Evolutionary conservation across 2,113 vertebrate genomes (phyloP), one percentile per base, ranked within the genome.

Genomic region (Calcarius ornatus): DNA sequence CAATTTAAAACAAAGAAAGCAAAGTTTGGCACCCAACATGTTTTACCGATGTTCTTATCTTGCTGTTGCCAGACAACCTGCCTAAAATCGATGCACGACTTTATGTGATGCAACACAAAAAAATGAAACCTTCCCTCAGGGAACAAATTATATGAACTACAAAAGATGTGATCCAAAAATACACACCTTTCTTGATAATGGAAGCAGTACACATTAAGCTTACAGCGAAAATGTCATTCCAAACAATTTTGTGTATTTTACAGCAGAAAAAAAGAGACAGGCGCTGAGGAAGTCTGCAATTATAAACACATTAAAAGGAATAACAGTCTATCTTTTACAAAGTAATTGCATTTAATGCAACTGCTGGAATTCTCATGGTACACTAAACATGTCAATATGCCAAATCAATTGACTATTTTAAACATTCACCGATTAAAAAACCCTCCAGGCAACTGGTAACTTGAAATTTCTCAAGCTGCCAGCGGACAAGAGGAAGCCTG

Each of bases 371-470:
- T 85, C 84, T 92, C 75, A 73, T 59, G 61, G 70, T 69, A 90
- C 75, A n/a, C 73, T 80, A 65, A 77, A 72, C 31, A 61, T 14
- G 57, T 91, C 92, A 82, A 87, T 75, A 91, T 57, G 91, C 42
- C 81, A 94, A 87, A 95, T 77, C 54, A 92, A 89, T 53, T 63
- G 72, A 84, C 81, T 87, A 63, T 73, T 94, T 95, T 87, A 91
- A 95, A 94, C 65, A 53, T 72, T 53, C 61, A 73, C 47, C 65
- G 16, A 76, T 68, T 84, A 69, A 81, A 92, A 85, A 79, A 15
- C 10, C 61, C 61, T 72, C 61, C 11, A 60, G 70, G 78, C 73
- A 61, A 71, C 23, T 17, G 30, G n/a, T 43, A 79, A 65, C 63
- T 48, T 54, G 63, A 27, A 78, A 76, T 89, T 89, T 75, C 51